Evolutionary conservation across 2,888 invertebrate genomes (phyloP).

Genomic region (Acleris literana): DNA sequence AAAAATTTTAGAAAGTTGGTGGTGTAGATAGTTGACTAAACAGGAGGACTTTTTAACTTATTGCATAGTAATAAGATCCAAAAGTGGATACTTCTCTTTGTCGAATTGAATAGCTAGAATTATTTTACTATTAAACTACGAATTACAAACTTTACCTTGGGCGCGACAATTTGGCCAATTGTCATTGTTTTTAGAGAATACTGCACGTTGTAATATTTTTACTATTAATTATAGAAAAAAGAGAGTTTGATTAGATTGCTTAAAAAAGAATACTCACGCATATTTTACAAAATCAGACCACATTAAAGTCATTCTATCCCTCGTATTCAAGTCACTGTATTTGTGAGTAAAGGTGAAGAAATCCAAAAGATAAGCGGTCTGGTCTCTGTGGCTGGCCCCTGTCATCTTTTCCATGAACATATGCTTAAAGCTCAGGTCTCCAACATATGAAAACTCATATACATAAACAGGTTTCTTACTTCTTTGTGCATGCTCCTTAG

Average conservation of each 20-base stretch:
- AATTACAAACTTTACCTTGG: too few species aligned
- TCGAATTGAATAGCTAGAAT: too few species aligned
- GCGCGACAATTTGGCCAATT: too few species aligned
- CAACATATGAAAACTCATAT: slow-evolving; percentile 72
- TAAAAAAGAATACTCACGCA: slow-evolving; percentile 57
- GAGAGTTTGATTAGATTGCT: neutral
- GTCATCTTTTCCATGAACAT: slow-evolving; percentile 63
- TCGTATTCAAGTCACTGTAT: slow-evolving; percentile 62
- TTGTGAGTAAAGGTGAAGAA: slow-evolving; percentile 62
- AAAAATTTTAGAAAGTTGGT: too few species aligned
- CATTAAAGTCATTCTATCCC: slow-evolving; percentile 70
- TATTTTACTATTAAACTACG: too few species aligned
- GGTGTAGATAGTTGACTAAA: too few species aligned
- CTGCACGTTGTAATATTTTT: too few species aligned
- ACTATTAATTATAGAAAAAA: too few species aligned
- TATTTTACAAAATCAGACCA: slow-evolving; percentile 73
- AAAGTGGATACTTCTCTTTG: too few species aligned
- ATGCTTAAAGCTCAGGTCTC: slow-evolving; percentile 65
- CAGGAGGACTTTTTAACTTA: too few species aligned
- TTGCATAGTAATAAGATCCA: too few species aligned
- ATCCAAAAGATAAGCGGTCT: slow-evolving; percentile 69
- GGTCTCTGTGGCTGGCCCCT: slow-evolving; percentile 76
- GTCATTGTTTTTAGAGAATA: too few species aligned
- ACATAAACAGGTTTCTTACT: slow-evolving; percentile 59
- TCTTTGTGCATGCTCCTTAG: slow-evolving; percentile 57